A percentile compares a stretch with the other conserved stretches of the same genome.
These are phyloP conservation scores for Desmodus rotundus DNA, from an alignment of 2,113 vertebrate genomes.

Conservation along the genomic window DNA sequence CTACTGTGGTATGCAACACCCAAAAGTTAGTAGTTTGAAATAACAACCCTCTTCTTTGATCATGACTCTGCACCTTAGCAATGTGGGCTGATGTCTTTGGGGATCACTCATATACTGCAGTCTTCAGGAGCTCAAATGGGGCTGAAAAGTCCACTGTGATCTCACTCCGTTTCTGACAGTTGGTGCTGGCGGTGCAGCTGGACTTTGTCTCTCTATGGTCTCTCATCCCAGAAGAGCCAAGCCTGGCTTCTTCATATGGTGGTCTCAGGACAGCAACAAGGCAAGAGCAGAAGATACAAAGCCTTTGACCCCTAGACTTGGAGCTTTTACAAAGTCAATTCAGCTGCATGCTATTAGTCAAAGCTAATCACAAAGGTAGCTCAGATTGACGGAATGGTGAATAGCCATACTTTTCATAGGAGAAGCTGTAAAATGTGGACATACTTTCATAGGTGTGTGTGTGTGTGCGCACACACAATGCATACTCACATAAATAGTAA, in stretches of 20 bases:
- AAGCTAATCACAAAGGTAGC: not conserved
- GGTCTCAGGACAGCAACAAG: not conserved
- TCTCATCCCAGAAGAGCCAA: not conserved
- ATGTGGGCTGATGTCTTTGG: not conserved
- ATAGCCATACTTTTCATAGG: not conserved
- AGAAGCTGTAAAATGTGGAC: not conserved
- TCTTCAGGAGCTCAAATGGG: not conserved
- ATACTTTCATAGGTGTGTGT: not conserved
- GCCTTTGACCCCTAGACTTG: not conserved
- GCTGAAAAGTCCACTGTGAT: not conserved
- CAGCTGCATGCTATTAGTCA: not conserved
- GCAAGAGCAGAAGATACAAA: not conserved
- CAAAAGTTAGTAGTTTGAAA: not conserved
- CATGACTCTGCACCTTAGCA: not conserved
- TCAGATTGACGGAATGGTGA: not conserved
- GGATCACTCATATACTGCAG: not conserved
- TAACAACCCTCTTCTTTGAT: not conserved
- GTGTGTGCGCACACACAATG: not conserved
- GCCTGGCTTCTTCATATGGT: not conserved
- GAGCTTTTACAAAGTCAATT: not conserved
- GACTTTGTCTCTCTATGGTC: not conserved
- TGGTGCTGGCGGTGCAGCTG: not conserved
- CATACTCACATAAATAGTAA: not conserved
- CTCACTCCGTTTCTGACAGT: not conserved
- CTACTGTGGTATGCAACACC: not conserved